Evolutionary conservation across 2,113 vertebrate species (phyloP).

Genomic region (Lota lota): DNA sequence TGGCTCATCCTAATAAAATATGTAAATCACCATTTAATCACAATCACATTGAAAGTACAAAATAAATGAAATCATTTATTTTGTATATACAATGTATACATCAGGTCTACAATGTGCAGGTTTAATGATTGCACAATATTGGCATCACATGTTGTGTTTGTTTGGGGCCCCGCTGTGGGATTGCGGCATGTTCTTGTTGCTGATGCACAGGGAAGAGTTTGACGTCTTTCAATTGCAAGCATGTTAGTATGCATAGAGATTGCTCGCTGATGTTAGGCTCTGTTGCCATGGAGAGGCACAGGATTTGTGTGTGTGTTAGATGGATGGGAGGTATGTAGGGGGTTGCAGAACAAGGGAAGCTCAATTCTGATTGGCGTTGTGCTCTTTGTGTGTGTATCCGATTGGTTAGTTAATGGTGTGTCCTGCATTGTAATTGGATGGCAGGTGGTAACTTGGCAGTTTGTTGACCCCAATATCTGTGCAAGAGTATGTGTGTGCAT

Average conservation of each 20-base stretch:
- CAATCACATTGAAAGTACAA: background rate
- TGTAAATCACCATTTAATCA: background rate
- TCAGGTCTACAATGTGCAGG: background rate
- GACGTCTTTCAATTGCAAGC: slow-evolving; percentile 8
- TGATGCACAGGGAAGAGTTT: slow-evolving; percentile 11
- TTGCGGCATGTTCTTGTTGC: background rate
- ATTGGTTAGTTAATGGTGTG: slow-evolving; percentile 45
- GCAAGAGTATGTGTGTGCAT: slow-evolving; percentile 1
- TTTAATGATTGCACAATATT: background rate
- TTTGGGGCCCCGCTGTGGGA: background rate
- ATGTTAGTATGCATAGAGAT: slow-evolving; percentile 50
- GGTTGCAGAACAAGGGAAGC: slow-evolving; percentile 45
- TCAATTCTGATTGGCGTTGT: slow-evolving; percentile 47
- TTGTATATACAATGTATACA: no score
- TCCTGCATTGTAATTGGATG: slow-evolving; percentile 40
- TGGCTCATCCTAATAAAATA: background rate
- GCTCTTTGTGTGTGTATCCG: slow-evolving; percentile 19
- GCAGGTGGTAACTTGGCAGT: slow-evolving; percentile 62
- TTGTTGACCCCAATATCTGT: slow-evolving; percentile 61
- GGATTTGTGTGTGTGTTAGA: background rate
- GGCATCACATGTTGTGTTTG: background rate
- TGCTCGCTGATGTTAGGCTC: slow-evolving; percentile 56
- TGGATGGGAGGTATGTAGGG: background rate
- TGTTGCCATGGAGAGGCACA: slow-evolving; percentile 68
- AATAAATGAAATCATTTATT: background rate